Base-by-base conservation (phyloP, 2,797 vertebrate genomes). In the Notolabrus celidotus region DNA sequence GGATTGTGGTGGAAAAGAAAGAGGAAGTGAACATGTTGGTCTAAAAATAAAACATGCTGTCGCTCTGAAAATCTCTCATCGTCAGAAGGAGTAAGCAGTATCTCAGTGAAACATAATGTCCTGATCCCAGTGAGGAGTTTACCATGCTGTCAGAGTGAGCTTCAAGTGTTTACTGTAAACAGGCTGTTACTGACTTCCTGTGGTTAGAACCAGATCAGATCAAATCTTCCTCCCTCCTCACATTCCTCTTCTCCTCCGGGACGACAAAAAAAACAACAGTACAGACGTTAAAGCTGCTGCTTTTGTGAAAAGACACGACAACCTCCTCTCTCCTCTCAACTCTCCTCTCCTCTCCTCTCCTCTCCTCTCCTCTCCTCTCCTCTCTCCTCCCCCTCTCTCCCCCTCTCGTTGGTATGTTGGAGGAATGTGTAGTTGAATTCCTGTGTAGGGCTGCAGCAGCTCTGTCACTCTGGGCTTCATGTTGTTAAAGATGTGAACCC, bases 371-470 rank as follows among this genome's bases (percentile, higher is more conserved):
- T 36, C 34, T 36, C 34, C 34, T 36, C 34, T 36, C 10, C 34
- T 36, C 34, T 14, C 34, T 36, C 10, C 43, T n/a, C 43, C n/a
- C 41, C 19, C 17, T 43, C 17, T 10, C 8, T 77, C 46, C 52
- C 73, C 62, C 65, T 53, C 60, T 27, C 61, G 71, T 59, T 72
- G 86, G 83, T 88, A 82, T 90, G 90, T 71, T 69, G 76, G 64
- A 84, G 89, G 91, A 93, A 92, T 93, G 88, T 65, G 47, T 45
- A 19, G 22, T 71, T 82, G 82, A 88, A 93, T 90, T 88, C 87
- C 74, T 84, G 61, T 55, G 79, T 74, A 53, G 85, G 84, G 74
- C 67, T 68, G 67, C 55, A 79, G 69, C 45, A 57, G 64, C 34
- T 17, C 22, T 38, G 34, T 31, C 29, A 36, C 34, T 36, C 12